A percentile compares a stretch with the other conserved stretches of the same genome.
Conservation (phyloP, 1,140 invertebrate genomes). For the Diprion similis region DNA sequence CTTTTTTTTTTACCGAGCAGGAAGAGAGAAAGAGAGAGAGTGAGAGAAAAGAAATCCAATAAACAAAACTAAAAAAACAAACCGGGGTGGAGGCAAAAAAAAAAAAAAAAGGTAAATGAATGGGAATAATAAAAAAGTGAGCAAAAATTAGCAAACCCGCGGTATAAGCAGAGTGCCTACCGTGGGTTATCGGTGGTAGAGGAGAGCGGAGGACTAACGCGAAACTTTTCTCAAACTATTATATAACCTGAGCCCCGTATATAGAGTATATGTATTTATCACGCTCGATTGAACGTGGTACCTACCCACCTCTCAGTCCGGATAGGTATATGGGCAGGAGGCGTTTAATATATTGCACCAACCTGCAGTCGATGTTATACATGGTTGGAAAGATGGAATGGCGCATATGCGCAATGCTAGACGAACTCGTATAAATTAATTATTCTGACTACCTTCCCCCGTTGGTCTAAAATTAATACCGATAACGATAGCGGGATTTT, state of each 20-base stretch:
- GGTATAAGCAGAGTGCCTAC: not conserved
- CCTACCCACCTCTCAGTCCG: not conserved
- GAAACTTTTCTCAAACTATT: no score
- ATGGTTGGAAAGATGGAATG: no score
- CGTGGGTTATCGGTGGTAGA: not conserved
- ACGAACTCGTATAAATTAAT: not conserved
- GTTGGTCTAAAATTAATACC: no score
- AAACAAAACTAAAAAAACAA: constrained; percentile 16
- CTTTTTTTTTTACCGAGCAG: constrained; percentile 17
- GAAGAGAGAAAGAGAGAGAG: constrained; percentile 13
- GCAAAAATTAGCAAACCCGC: not conserved
- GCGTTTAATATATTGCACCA: no score
- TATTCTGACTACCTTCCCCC: not conserved
- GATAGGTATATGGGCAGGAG: not conserved
- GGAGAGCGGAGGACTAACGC: no score
- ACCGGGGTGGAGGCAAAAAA: not conserved
- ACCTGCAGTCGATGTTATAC: no score
- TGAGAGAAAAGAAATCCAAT: not conserved
- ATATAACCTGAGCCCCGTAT: no score
- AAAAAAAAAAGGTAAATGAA: not conserved
- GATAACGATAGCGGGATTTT: no score
- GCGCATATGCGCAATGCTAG: not conserved
- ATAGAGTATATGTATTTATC: no score
- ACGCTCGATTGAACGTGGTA: no score
- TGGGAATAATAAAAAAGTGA: constrained; percentile 35